These are phyloP conservation scores for Ceratina australensis DNA, from an alignment of 1,140 invertebrate genomes.

Conservation along the genomic window DNA sequence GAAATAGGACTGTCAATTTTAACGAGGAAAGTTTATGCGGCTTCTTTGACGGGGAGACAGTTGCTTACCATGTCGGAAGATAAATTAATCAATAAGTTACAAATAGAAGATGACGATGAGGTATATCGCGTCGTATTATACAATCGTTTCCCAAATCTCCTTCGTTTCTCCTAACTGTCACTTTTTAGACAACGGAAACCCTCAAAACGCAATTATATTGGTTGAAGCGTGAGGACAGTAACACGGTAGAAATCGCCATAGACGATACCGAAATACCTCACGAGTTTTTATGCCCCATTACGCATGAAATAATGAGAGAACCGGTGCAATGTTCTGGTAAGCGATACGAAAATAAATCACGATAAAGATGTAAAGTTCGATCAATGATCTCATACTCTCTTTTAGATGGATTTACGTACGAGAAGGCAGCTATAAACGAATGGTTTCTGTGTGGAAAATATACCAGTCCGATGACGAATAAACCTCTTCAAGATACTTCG, in stretches of 20 bases:
- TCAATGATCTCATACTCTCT: slow-evolving; percentile 11
- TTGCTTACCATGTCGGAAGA: slow-evolving; percentile 81
- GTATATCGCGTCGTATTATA: slow-evolving; percentile 48
- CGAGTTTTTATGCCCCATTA: slow-evolving; percentile 91
- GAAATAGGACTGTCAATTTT: slow-evolving; percentile 81
- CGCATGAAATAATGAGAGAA: slow-evolving; percentile 89
- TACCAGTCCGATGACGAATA: slow-evolving; percentile 89
- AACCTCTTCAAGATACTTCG: slow-evolving; percentile 80
- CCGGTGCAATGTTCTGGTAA: slow-evolving; percentile 87
- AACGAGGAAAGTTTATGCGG: slow-evolving; percentile 75
- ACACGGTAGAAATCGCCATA: slow-evolving; percentile 34
- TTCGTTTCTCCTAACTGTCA: background rate
- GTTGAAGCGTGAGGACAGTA: slow-evolving; percentile 77
- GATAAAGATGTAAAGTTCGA: background rate
- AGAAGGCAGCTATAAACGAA: slow-evolving; percentile 86
- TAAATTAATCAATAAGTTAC: slow-evolving; percentile 79
- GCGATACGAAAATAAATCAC: background rate
- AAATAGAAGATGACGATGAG: slow-evolving; percentile 73
- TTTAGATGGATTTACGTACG: slow-evolving; percentile 89
- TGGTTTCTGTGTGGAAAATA: slow-evolving; percentile 88
- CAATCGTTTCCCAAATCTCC: background rate
- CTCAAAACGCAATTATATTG: slow-evolving; percentile 78
- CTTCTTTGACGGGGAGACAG: slow-evolving; percentile 82
- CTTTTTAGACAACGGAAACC: slow-evolving; percentile 61
- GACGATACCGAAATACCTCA: slow-evolving; percentile 79